phyloP scores from a whole-genome alignment of 2,797 vertebrate species.

The Danio choprae region DNA sequence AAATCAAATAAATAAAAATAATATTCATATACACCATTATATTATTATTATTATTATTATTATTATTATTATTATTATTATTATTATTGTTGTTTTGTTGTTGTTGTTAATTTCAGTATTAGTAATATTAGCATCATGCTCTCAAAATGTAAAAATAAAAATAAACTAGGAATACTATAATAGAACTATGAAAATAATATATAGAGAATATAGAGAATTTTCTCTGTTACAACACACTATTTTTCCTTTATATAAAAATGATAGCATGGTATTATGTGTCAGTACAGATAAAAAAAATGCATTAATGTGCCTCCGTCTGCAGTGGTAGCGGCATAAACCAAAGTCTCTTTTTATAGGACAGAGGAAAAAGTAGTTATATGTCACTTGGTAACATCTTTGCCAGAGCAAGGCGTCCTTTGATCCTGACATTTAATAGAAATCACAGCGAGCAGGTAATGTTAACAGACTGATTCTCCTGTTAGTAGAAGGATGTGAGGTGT shows the following conservation, averaged over 20 bases:
- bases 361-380: constrained; percentile 44
- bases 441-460: constrained; percentile 56
- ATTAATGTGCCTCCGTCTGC: constrained; percentile 24
- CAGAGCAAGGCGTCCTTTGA: constrained; percentile 48
- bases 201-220: background rate
- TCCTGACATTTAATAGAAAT: constrained; percentile 56
- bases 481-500: constrained; percentile 50
- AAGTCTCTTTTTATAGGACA: constrained; percentile 34
- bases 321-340: constrained; percentile 46
- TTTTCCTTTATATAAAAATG: constrained; percentile 9
- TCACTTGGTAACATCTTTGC: constrained; percentile 54
- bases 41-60: too few relatives aligned
- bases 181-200: too few relatives aligned
- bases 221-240: constrained; percentile 24
- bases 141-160: too few relatives aligned
- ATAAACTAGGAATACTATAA: too few relatives aligned
- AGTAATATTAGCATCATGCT: too few relatives aligned
- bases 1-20: background rate
- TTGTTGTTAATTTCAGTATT: too few relatives aligned
- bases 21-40: too few relatives aligned
- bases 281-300: constrained; percentile 19
- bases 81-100: too few relatives aligned
- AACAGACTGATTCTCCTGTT: constrained; percentile 40
- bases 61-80: too few relatives aligned
- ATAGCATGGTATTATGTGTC: constrained; percentile 13